Conservation (phyloP, 2,888 invertebrate genomes). For the Protonemura montana region DNA sequence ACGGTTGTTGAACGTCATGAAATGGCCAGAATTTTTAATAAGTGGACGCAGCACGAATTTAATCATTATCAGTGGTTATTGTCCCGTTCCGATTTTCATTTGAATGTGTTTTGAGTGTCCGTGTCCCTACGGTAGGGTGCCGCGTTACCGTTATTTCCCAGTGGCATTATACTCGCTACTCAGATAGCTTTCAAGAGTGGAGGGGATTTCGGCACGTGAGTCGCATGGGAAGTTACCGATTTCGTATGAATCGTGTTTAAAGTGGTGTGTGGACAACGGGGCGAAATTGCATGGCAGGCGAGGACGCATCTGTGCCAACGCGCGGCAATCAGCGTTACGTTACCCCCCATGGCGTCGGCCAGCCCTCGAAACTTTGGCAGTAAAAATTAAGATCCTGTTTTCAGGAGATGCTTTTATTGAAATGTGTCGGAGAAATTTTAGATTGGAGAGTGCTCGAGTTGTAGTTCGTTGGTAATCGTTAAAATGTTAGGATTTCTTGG, state of each 20-base stretch:
- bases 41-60: no score
- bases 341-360: neutral
- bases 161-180: neutral
- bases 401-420: neutral
- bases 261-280: constrained; percentile 19
- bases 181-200: neutral
- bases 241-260: constrained; percentile 35
- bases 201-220: neutral
- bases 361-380: neutral
- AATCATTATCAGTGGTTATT: no score
- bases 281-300: neutral
- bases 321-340: neutral
- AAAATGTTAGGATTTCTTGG: no score
- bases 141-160: constrained; percentile 25
- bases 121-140: neutral
- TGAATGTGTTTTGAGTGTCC: constrained; percentile 15
- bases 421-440: neutral
- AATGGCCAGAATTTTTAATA: no score
- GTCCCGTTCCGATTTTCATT: neutral
- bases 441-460: no score
- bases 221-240: constrained; percentile 28
- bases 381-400: neutral
- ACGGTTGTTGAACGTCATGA: no score
- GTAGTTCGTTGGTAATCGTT: no score
- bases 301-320: neutral